These are phyloP conservation scores for Drosophila neocordata DNA, from an alignment of 1,140 invertebrate species.

Conservation along the genomic window DNA sequence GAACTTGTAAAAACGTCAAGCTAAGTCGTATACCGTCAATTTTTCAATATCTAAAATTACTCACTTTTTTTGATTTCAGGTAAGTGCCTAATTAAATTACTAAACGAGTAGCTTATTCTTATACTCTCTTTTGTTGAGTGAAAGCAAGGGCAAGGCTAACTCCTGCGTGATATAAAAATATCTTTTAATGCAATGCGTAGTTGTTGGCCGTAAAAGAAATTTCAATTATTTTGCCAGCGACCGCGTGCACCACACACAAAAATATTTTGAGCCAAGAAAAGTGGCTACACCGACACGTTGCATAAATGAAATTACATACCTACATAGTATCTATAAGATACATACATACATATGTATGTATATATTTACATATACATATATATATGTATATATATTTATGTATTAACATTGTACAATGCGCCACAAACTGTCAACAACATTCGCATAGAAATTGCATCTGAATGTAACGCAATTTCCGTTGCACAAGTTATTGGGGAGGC, in stretches of 20 bases:
- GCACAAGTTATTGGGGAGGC: background rate
- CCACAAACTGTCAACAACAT: slow-evolving; percentile 11
- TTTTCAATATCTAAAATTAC: background rate
- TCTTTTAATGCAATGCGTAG: slow-evolving; percentile 50
- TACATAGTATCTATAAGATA: background rate
- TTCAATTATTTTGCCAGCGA: slow-evolving; percentile 57
- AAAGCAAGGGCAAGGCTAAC: slow-evolving; percentile 8
- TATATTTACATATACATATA: background rate
- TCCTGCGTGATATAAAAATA: background rate
- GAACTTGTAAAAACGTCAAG: background rate
- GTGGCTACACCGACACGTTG: slow-evolving; percentile 5
- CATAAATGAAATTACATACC: slow-evolving; percentile 17
- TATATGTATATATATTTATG: background rate
- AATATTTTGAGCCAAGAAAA: slow-evolving; percentile 22
- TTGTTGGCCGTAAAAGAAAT: slow-evolving; percentile 45
- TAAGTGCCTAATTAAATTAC: background rate
- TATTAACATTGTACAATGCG: slow-evolving; percentile 3
- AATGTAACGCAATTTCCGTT: slow-evolving; percentile 13
- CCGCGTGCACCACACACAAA: slow-evolving; percentile 17
- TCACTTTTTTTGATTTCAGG: background rate
- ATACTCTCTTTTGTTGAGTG: background rate
- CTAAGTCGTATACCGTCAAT: background rate
- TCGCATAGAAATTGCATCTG: slow-evolving; percentile 1
- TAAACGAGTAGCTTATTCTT: background rate
- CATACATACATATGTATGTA: background rate